Evolutionary conservation across 1,140 invertebrate genomes (phyloP).

Genomic region (Temnothorax longispinosus): DNA sequence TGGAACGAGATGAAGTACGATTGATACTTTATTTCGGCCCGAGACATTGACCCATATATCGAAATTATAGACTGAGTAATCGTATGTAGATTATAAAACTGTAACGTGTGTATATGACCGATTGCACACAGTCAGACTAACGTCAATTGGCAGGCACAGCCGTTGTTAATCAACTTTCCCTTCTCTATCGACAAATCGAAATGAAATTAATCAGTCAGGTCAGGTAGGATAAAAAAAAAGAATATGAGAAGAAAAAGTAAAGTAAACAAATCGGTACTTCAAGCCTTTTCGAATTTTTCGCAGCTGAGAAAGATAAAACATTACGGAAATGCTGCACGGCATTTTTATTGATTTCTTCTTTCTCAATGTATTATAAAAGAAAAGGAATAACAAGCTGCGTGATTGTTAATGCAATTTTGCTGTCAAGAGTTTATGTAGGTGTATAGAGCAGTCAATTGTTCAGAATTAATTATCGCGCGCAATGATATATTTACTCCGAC

Average conservation of each 20-base stretch:
- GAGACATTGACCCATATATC: constrained; percentile 56
- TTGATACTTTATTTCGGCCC: constrained; percentile 54
- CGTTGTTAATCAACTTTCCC: constrained; percentile 54
- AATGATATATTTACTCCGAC: not conserved
- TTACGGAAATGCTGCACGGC: not conserved
- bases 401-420: not conserved
- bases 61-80: constrained; percentile 60
- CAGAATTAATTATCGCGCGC: not conserved
- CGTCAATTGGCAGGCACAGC: not conserved
- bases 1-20: constrained; percentile 48
- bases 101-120: constrained; percentile 5
- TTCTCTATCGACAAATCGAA: constrained; percentile 36
- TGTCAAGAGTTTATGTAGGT: not conserved
- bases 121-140: constrained; percentile 24
- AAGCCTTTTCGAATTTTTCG: not conserved
- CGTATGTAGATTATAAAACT: constrained; percentile 57
- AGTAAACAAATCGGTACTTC: not conserved
- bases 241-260: not conserved
- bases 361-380: not conserved
- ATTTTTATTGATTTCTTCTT: not conserved
- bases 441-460: not conserved
- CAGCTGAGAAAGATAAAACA: not conserved
- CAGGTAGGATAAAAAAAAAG: not conserved
- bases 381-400: not conserved
- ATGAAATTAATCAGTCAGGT: constrained; percentile 27